Evolutionary conservation across 2,888 invertebrate genomes (phyloP).

Genomic region (Machimus rusticus): DNA sequence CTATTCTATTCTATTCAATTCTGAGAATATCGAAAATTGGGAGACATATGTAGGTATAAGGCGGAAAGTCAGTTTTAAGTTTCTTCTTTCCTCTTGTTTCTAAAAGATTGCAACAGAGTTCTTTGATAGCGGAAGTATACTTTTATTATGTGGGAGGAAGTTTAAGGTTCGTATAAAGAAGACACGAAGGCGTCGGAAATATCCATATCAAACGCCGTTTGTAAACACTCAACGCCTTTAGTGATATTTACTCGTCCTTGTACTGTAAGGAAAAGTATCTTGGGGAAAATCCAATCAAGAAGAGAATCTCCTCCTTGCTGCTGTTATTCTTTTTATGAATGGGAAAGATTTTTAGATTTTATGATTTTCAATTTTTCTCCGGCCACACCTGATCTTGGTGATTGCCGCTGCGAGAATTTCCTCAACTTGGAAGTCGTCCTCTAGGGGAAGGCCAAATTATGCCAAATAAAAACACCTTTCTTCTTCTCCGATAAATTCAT

Average conservation of each 20-base stretch:
- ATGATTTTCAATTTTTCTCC: constrained; percentile 26
- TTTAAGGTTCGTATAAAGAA: not conserved
- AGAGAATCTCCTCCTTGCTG: not conserved
- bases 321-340: constrained; percentile 16
- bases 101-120: not conserved
- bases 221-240: constrained; percentile 3
- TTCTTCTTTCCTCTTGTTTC: not conserved
- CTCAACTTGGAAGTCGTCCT: not conserved
- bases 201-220: constrained; percentile 21
- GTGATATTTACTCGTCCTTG: not conserved
- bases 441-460: not conserved
- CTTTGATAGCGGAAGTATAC: not conserved
- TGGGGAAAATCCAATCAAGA: constrained; percentile 8
- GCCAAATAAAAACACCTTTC: constrained; percentile 23
- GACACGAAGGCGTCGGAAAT: not conserved
- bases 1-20: too few relatives aligned
- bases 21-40: too few relatives aligned
- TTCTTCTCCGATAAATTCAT: constrained; percentile 16
- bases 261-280: not conserved
- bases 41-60: too few relatives aligned
- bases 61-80: not conserved
- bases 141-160: not conserved
- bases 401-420: not conserved
- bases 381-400: constrained; percentile 1
- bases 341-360: constrained; percentile 12